A percentile compares a stretch with the other conserved stretches of the same genome.
phyloP scores from a whole-genome alignment of 2,113 vertebrate species.

The Colius striatus region DNA sequence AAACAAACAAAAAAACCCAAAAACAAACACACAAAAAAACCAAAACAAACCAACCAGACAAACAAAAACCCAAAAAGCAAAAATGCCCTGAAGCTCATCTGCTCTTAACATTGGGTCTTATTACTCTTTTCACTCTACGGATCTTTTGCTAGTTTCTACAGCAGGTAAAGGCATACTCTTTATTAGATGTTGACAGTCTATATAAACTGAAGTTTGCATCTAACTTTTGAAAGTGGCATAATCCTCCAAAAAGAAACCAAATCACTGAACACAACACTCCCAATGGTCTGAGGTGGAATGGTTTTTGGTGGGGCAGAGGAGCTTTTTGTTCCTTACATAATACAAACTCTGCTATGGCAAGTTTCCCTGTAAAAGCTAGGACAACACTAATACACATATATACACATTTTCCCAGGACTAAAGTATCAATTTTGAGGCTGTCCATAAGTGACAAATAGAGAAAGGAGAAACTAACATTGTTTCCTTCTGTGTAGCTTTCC shows the following conservation, averaged over 20 bases:
- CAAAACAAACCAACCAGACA: too few species aligned
- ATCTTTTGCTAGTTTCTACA: not conserved
- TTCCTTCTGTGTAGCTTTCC: slow-evolving; percentile 86
- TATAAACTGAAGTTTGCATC: not conserved
- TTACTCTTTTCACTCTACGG: not conserved
- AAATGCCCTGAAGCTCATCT: not conserved
- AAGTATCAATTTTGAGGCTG: not conserved
- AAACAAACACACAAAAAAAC: not conserved
- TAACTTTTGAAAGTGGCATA: not conserved
- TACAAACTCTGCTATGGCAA: not conserved
- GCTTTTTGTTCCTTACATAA: not conserved
- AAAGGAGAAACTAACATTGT: slow-evolving; percentile 82
- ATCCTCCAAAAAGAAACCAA: not conserved
- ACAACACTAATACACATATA: not conserved
- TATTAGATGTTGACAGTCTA: not conserved
- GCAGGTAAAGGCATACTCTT: not conserved
- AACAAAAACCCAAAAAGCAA: too few species aligned
- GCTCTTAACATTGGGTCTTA: not conserved
- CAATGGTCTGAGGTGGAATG: not conserved
- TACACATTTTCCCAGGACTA: not conserved
- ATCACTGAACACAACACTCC: not conserved
- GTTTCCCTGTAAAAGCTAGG: not conserved
- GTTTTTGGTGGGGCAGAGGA: not conserved
- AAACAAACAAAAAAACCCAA: too few species aligned
- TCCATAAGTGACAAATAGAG: not conserved